Percentiles rank a stretch among this genome's conserved stretches.
Evolutionary conservation across 2,888 invertebrate species (phyloP).

Genomic region (Lottia gigantea): DNA sequence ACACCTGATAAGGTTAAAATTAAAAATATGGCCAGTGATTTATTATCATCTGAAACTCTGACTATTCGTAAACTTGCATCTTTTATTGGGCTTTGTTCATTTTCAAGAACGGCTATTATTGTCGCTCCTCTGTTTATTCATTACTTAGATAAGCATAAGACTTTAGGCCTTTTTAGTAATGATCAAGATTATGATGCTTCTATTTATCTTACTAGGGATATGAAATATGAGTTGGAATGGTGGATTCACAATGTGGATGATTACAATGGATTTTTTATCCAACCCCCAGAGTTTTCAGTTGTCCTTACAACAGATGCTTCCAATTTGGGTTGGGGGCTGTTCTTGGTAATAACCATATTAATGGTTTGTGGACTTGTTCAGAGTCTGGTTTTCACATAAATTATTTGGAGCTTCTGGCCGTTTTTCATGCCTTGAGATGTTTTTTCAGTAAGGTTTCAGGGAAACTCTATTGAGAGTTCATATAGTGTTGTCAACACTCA

Average conservation of each 20-base stretch:
- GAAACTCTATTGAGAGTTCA: background rate
- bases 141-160: background rate
- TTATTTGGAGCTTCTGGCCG: background rate
- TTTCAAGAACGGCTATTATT: no score
- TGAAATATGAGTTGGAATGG: background rate
- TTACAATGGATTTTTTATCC: background rate
- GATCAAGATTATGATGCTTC: background rate
- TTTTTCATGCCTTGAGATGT: background rate
- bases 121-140: no score
- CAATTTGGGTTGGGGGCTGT: background rate
- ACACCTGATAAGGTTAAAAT: no score
- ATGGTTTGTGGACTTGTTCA: background rate
- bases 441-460: background rate
- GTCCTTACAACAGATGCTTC: background rate
- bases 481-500: background rate
- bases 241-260: background rate
- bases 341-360: background rate
- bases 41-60: background rate
- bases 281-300: background rate
- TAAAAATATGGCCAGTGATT: background rate
- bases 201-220: background rate
- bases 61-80: slow-evolving; percentile 1
- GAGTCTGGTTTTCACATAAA: background rate
- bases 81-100: no score
- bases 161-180: background rate